A percentile compares a stretch with the other conserved stretches of the same genome.
Conservation (phyloP, 1,140 invertebrate species). For the Whitmania pigra region DNA sequence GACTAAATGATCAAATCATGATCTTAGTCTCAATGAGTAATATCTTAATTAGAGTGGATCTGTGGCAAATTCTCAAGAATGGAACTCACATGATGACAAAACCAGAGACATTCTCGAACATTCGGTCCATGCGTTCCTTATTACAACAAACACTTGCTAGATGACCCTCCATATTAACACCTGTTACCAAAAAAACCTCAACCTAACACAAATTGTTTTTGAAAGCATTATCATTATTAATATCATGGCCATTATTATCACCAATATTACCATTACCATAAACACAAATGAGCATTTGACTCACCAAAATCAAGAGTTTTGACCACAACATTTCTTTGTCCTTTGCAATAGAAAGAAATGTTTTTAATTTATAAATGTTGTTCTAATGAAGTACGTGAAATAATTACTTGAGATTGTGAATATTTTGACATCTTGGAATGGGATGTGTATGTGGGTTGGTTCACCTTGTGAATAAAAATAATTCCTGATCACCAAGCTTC, state of each 20-base stretch:
- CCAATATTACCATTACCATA: no score
- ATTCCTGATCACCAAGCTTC: slow-evolving; percentile 70
- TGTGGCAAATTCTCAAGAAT: no score
- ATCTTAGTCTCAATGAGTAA: no score
- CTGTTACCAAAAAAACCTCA: not conserved
- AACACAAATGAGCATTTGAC: no score
- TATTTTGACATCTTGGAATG: slow-evolving; percentile 59
- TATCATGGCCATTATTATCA: no score
- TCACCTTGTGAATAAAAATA: slow-evolving; percentile 93
- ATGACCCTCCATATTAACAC: not conserved
- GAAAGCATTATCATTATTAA: not conserved
- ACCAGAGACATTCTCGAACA: not conserved
- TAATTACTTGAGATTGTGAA: slow-evolving; percentile 59
- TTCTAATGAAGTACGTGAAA: no score
- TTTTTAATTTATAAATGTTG: no score
- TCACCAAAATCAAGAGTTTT: no score
- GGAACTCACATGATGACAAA: slow-evolving; percentile 6
- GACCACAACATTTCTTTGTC: no score
- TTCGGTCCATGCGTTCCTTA: not conserved
- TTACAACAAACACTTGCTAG: not conserved
- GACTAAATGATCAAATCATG: no score
- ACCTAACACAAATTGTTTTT: not conserved
- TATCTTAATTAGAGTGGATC: no score
- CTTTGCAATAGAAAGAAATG: no score
- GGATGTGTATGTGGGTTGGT: slow-evolving; percentile 51